Base-by-base conservation (phyloP, 1,140 invertebrate genomes). In the Notospermus geniculatus region DNA sequence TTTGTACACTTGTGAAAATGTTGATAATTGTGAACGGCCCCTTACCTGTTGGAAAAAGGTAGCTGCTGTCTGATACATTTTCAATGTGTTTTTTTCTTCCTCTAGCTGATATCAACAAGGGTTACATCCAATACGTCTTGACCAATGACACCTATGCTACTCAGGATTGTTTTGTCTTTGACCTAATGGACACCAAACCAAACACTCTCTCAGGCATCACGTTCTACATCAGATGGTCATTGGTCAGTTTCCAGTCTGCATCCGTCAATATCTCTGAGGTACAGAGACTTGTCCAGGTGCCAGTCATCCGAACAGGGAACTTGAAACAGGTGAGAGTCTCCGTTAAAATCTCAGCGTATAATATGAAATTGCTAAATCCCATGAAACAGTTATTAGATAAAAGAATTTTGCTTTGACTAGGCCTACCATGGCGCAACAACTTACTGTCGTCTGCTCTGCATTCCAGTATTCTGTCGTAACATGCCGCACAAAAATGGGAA, bases 181-280 rank as follows among this genome's bases (percentile, higher is more conserved):
- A 75, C 62, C 66, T 79, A 11, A 70, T 71, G 61, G 78, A 80
- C 63, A 73, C 67, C 36, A 72, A 70, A 58, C 75, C 74, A 1
- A 78, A 79, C 52, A 62, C 71, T 39, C 60, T 81, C 0, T 58
- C 73, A 11, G 70, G 69, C 29, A 77, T 76, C 54, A 65, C 62
- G 1, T 79, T 81, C 67, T 70, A 79, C 59, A 71, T 81, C 56
- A 67, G 59, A 28, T 81, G 79, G 79, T 75, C 76, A 9, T 55
- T 71, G 13, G 67, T 79, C 13, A 68, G 64, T 22, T 78, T 82
- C 69, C 63, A 69, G 22, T 23, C 60, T 13, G 36, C 63, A 15
- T 41, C 60, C 13, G 32, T 76, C 19, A 79, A 75, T 60, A 65
- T 78, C 2, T 70, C 70, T 36, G 80, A 82, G 64, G 74, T 65